Conservation (phyloP, 2,797 vertebrate species). For the Esox lucius region DNA sequence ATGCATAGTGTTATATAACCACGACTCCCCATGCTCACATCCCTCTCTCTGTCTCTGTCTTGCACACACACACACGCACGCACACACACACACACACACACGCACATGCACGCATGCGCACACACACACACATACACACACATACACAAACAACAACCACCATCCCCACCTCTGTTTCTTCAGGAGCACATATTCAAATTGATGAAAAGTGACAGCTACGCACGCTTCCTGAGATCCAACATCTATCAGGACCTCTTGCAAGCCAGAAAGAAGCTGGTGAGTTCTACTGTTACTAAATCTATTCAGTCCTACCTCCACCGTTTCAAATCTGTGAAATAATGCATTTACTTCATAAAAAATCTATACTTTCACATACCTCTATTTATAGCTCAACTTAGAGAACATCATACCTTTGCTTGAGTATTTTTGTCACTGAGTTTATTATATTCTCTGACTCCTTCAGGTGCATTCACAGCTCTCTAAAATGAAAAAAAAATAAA, state of each 20-base stretch:
- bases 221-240: slow-evolving; percentile 92
- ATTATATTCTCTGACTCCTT: not conserved
- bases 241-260: slow-evolving; percentile 93
- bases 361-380: not conserved
- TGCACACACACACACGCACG: slow-evolving; percentile 1
- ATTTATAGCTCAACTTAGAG: not conserved
- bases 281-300: slow-evolving; percentile 26
- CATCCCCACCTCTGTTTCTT: slow-evolving; percentile 17
- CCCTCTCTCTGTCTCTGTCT: not conserved
- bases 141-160: slow-evolving; percentile 11
- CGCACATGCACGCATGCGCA: slow-evolving; percentile 2
- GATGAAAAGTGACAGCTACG: slow-evolving; percentile 98
- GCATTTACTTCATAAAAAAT: not conserved
- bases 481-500: not conserved
- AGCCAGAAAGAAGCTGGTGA: slow-evolving; percentile 92
- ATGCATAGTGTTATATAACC: slow-evolving; percentile 13
- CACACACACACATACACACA: slow-evolving; percentile 14
- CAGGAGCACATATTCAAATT: slow-evolving; percentile 98
- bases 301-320: not conserved
- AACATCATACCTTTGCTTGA: not conserved
- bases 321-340: not conserved
- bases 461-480: not conserved
- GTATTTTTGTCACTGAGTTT: not conserved
- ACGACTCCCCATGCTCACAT: not conserved
- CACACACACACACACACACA: not conserved